A percentile compares a stretch with the other conserved stretches of the same genome.
Conservation (phyloP, 2,113 vertebrate genomes). For the Laticauda colubrina region DNA sequence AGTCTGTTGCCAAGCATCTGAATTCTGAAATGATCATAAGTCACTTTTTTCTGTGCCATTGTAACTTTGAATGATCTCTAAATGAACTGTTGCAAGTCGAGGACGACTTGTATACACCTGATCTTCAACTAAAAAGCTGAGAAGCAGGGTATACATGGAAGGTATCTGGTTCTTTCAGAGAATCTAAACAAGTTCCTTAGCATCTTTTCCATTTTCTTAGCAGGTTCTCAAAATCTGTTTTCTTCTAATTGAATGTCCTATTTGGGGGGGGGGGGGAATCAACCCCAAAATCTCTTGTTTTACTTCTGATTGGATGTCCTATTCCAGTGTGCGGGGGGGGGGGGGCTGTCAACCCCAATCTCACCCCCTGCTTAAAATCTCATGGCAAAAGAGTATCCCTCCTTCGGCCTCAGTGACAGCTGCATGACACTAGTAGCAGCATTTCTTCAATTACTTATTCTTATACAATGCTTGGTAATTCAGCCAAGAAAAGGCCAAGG, state of each 20-base stretch:
- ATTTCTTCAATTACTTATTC: not conserved
- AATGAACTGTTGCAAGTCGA: not conserved
- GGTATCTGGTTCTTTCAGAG: not conserved
- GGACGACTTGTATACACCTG: not conserved
- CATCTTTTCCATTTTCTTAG: not conserved
- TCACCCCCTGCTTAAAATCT: not conserved
- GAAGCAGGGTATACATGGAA: not conserved
- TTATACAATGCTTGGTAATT: not conserved
- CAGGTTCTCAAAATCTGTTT: not conserved
- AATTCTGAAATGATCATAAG: not conserved
- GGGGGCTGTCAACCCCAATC: not conserved
- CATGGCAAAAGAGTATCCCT: not conserved
- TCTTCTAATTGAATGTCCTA: not conserved
- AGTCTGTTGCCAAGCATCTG: too few relatives aligned
- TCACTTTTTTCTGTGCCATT: not conserved
- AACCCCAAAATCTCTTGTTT: too few relatives aligned
- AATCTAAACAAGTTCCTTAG: not conserved
- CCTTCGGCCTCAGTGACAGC: not conserved
- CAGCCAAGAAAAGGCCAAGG: not conserved
- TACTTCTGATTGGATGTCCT: not conserved
- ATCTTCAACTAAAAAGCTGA: not conserved
- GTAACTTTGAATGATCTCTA: not conserved
- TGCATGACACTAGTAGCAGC: not conserved
- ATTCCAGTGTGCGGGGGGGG: not conserved
- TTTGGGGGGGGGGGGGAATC: not conserved